These are phyloP conservation scores for Vireo altiloquus DNA, from an alignment of 2,113 vertebrate species.

Conservation along the genomic window DNA sequence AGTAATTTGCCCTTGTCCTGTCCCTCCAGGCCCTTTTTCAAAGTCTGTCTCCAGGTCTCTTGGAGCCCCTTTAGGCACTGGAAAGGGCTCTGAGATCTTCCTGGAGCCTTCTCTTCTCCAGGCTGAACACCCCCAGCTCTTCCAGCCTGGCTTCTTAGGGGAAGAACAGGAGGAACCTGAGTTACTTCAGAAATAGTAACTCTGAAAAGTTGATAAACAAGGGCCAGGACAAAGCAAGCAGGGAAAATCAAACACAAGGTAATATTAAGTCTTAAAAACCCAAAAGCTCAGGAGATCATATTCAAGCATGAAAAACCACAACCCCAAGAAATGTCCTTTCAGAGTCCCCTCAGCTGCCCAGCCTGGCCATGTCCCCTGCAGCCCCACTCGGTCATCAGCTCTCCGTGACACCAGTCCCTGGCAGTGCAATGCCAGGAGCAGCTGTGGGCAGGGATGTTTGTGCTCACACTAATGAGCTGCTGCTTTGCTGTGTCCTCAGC, in stretches of 20 bases:
- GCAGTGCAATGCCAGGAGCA: rapidly evolving
- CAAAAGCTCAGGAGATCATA: not conserved
- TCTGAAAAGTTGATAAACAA: not conserved
- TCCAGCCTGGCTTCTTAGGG: not conserved
- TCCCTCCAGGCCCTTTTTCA: not conserved
- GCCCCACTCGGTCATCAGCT: rapidly evolving
- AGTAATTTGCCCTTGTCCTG: not conserved
- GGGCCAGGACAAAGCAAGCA: not conserved
- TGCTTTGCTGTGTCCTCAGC: not conserved
- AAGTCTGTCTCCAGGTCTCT: not conserved
- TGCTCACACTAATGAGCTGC: not conserved
- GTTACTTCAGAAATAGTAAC: not conserved
- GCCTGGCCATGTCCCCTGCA: not conserved
- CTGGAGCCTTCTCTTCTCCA: not conserved
- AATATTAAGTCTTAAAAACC: not conserved
- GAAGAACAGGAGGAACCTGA: not conserved
- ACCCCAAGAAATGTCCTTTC: no score
- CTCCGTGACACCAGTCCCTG: rapidly evolving
- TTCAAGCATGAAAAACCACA: not conserved
- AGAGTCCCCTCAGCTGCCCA: rapidly evolving
- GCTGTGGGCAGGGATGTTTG: not conserved
- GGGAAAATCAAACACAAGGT: not conserved
- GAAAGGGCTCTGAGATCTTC: not conserved
- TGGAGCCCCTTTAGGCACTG: not conserved
- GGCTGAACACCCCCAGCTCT: not conserved